A percentile compares a stretch with the other conserved stretches of the same genome.
These are phyloP conservation scores for Anguilla japonica DNA, from an alignment of 2,113 vertebrate genomes.

Conservation along the genomic window DNA sequence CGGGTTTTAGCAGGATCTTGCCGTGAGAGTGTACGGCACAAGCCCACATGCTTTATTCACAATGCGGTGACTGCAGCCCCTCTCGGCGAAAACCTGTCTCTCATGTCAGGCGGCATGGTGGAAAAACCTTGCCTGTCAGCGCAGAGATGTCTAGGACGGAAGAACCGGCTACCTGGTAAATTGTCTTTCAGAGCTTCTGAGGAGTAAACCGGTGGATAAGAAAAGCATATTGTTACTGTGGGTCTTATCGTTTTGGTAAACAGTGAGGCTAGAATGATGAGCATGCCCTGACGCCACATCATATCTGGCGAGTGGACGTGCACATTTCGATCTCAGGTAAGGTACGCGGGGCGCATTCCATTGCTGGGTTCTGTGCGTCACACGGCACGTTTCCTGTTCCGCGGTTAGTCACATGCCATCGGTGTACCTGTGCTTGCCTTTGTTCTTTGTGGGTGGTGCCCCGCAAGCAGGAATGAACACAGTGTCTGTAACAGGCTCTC, in stretches of 20 bases:
- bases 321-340: not conserved
- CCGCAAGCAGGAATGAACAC: not conserved
- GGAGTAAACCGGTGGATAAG: not conserved
- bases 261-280: not conserved
- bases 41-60: not conserved
- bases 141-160: not conserved
- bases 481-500: not conserved
- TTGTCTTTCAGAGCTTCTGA: not conserved
- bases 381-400: no score
- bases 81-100: not conserved
- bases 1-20: not conserved
- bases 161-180: no score
- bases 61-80: no score
- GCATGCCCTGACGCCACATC: not conserved
- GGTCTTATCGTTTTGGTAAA: not conserved
- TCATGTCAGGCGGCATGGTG: not conserved
- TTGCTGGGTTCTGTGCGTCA: no score
- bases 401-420: no score
- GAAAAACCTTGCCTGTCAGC: not conserved
- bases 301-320: not conserved
- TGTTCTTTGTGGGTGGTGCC: not conserved
- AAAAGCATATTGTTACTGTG: not conserved
- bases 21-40: not conserved
- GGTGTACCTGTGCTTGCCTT: not conserved
- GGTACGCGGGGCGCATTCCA: no score